Conservation (phyloP, 2,113 vertebrate genomes). For the Hyperopisus bebe region DNA sequence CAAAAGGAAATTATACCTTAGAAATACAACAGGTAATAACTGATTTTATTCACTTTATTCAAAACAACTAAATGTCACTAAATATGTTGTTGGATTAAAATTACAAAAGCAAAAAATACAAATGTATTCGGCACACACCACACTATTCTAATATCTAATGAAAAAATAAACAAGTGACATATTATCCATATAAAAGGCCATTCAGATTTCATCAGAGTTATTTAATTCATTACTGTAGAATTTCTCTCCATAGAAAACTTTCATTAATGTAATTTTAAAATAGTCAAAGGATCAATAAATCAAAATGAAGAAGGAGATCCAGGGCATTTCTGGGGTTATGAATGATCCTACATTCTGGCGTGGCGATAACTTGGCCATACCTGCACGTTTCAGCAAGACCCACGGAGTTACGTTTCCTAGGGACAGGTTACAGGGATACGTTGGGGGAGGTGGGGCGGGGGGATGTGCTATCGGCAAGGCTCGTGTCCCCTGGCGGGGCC, state of each 20-base stretch:
- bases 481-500: slow-evolving; percentile 21
- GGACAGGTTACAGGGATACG: neutral
- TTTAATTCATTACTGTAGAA: neutral
- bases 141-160: neutral
- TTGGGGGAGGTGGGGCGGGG: neutral
- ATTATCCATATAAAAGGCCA: neutral
- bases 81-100: neutral
- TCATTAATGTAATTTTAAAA: neutral
- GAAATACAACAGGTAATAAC: neutral
- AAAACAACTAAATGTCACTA: neutral
- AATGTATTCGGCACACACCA: neutral
- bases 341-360: neutral
- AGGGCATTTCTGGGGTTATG: neutral
- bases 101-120: neutral
- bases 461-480: neutral
- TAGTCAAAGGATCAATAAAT: neutral
- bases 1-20: neutral
- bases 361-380: neutral
- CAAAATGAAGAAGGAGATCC: neutral
- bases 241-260: neutral
- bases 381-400: neutral
- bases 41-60: neutral
- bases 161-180: neutral
- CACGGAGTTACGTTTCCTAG: too few relatives aligned
- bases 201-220: neutral